phyloP scores from a whole-genome alignment of 2,797 vertebrate genomes.

The Novumbra hubbsi region DNA sequence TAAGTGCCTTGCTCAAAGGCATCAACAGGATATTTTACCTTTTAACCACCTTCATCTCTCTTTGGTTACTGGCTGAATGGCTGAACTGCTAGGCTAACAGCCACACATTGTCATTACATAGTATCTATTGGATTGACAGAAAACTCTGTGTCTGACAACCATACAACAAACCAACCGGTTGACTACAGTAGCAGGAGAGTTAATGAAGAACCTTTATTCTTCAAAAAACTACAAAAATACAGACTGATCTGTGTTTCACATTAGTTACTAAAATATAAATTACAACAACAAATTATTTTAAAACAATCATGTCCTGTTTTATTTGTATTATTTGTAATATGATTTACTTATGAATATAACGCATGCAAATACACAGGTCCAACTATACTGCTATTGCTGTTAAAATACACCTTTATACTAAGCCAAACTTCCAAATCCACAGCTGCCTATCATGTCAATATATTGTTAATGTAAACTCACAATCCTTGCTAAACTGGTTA shows the following conservation, averaged over 20 bases:
- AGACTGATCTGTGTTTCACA: background rate
- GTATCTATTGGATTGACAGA: background rate
- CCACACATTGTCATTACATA: background rate
- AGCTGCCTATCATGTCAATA: background rate
- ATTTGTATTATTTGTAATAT: background rate
- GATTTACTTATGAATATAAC: background rate
- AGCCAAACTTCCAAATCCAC: background rate
- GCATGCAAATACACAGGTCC: background rate
- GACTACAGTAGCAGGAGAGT: background rate
- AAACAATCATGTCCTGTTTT: background rate
- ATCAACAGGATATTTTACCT: no score
- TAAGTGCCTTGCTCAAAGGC: no score
- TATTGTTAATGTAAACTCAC: background rate
- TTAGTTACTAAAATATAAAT: background rate
- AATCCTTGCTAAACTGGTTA: background rate
- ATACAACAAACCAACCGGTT: background rate
- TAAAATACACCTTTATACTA: background rate
- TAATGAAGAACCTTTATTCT: background rate
- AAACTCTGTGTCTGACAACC: background rate
- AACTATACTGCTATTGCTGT: background rate
- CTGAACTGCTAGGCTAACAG: no score
- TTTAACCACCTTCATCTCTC: no score
- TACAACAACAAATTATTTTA: background rate
- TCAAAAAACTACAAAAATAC: background rate
- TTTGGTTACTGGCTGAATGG: background rate